Evolutionary conservation across 2,888 invertebrate genomes (phyloP).

Genomic region (Sphaeridia pumilis): DNA sequence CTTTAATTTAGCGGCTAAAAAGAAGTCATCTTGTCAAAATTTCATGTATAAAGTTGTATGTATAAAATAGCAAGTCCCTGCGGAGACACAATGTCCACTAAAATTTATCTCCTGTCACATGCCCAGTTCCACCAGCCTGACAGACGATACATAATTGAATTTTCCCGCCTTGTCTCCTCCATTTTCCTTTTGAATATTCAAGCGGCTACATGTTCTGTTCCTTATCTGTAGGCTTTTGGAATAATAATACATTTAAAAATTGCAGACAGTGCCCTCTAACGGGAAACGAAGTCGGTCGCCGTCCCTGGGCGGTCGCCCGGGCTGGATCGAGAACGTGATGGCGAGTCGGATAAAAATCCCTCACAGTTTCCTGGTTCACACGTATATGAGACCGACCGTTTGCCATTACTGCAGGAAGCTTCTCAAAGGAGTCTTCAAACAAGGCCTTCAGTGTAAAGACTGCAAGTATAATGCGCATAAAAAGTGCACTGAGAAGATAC

Average conservation of each 20-base stretch:
- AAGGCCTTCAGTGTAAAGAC: constrained; percentile 94
- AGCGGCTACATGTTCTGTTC: constrained; percentile 32
- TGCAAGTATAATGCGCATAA: constrained; percentile 94
- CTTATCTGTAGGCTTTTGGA: too few relatives aligned
- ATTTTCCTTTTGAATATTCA: constrained; percentile 16
- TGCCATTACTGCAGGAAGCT: constrained; percentile 94
- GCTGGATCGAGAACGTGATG: constrained; percentile 60
- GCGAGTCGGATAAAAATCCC: constrained; percentile 50
- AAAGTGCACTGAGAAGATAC: constrained; percentile 79
- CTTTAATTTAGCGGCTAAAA: too few relatives aligned
- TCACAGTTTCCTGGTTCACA: constrained; percentile 93
- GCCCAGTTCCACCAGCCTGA: too few relatives aligned
- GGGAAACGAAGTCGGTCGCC: constrained; percentile 53
- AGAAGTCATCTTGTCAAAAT: too few relatives aligned
- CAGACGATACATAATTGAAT: too few relatives aligned
- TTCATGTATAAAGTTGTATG: too few relatives aligned
- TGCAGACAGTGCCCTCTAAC: constrained; percentile 17
- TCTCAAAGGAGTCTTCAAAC: constrained; percentile 86
- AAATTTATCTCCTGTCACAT: too few relatives aligned
- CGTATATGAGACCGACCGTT: constrained; percentile 91
- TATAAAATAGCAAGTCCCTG: too few relatives aligned
- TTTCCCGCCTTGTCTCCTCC: too few relatives aligned
- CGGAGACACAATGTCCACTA: too few relatives aligned
- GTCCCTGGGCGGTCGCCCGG: constrained; percentile 53
- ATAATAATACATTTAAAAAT: too few relatives aligned